Conservation (phyloP, 37 sponge, comb jelly and placozoan genomes). For the Crambe crambe region DNA sequence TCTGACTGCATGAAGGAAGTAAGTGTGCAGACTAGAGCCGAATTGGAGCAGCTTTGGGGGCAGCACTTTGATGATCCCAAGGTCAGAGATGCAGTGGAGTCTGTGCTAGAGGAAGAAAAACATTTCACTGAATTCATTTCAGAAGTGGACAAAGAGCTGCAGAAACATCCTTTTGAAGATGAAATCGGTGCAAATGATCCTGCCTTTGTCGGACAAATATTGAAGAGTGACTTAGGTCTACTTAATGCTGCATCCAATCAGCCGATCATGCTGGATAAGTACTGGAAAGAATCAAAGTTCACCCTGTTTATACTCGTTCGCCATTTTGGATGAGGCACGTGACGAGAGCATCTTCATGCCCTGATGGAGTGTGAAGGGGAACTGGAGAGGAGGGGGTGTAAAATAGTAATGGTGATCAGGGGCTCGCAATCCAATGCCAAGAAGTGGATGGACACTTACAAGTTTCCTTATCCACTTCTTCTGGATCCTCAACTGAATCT, state of each 20-base stretch:
- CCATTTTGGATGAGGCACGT: constrained; percentile 63
- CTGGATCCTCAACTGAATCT: constrained; percentile 21
- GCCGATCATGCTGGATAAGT: background rate
- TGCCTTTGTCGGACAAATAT: background rate
- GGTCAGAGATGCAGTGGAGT: constrained; percentile 21
- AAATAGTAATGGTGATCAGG: constrained; percentile 20
- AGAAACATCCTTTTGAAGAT: background rate
- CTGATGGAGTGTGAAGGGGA: background rate
- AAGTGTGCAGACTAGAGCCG: constrained; percentile 11
- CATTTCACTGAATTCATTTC: background rate
- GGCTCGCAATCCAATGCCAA: background rate
- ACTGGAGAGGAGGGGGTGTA: constrained; percentile 3
- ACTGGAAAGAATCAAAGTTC: constrained; percentile 12
- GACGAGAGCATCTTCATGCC: constrained; percentile 38
- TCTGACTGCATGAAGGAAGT: constrained; percentile 1
- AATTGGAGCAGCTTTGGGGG: constrained; percentile 21
- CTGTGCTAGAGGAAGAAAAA: constrained; percentile 22
- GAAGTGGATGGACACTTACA: constrained; percentile 20
- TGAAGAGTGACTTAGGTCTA: constrained; percentile 3
- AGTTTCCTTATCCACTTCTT: constrained; percentile 11
- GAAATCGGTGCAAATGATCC: background rate
- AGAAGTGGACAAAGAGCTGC: constrained; percentile 15
- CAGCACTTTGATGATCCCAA: background rate
- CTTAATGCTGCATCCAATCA: background rate
- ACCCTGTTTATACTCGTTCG: constrained; percentile 53